Percentiles rank a stretch among this genome's conserved stretches.
phyloP scores from a whole-genome alignment of 2,888 invertebrate genomes.

The Mamestra brassicae region DNA sequence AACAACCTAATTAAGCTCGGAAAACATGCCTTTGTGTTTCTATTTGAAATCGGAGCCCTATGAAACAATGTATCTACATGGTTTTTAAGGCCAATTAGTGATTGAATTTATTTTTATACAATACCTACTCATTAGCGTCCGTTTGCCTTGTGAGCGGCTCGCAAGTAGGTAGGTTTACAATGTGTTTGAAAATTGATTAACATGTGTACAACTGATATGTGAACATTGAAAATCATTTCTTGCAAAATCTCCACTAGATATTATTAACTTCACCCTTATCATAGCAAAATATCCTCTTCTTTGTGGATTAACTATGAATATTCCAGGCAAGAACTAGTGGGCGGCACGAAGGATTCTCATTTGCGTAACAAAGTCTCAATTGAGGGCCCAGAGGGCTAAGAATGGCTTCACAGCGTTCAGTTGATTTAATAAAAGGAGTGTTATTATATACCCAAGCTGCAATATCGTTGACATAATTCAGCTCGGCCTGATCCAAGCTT shows the following conservation, averaged over 20 bases:
- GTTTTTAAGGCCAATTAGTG: background rate
- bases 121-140: background rate
- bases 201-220: too few relatives aligned
- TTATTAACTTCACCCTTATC: background rate
- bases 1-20: background rate
- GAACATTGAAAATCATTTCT: too few relatives aligned
- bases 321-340: conserved; percentile 1
- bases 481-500: conserved; percentile 5
- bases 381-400: background rate
- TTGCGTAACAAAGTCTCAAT: conserved; percentile 10
- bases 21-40: background rate
- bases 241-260: too few relatives aligned
- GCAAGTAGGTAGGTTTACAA: background rate
- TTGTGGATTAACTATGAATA: conserved; percentile 5
- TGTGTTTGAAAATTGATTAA: background rate
- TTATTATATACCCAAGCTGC: conserved; percentile 6
- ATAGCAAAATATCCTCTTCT: background rate
- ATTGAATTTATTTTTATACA: background rate
- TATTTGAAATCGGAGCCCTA: background rate
- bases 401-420: conserved; percentile 8
- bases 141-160: background rate
- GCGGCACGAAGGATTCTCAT: conserved; percentile 9
- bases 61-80: background rate
- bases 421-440: conserved; percentile 6
- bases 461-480: conserved; percentile 15